Conservation (phyloP, 2,797 vertebrate species). For the Esox masquinongy region DNA sequence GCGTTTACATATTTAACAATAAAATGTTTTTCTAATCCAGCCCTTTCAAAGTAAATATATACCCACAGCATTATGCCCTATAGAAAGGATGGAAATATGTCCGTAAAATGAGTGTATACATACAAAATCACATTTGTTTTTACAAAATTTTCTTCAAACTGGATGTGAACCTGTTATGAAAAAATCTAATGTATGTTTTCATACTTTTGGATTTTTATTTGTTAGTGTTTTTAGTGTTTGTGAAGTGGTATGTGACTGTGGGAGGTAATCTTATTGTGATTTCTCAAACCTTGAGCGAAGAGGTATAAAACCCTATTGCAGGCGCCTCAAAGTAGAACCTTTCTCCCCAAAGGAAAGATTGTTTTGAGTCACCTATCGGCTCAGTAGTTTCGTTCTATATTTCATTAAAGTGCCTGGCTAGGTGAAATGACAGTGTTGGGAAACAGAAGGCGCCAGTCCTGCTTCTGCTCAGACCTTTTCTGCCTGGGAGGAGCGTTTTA, state of each 20-base stretch:
- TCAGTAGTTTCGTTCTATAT: not conserved
- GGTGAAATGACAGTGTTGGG: not conserved
- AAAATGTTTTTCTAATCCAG: not conserved
- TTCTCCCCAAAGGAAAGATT: not conserved
- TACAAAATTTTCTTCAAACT: not conserved
- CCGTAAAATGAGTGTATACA: too few species aligned
- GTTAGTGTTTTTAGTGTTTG: not conserved
- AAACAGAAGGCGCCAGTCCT: not conserved
- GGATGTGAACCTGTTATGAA: not conserved
- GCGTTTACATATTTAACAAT: not conserved
- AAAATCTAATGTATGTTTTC: not conserved
- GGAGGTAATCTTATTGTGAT: not conserved
- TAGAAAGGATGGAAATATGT: too few species aligned
- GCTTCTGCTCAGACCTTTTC: not conserved
- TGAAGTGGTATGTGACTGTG: not conserved
- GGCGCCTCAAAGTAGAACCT: not conserved
- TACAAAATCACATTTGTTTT: not conserved
- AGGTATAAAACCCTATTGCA: not conserved
- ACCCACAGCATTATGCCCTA: too few species aligned
- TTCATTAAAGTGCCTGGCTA: not conserved
- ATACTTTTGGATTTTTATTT: not conserved
- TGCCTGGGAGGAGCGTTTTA: slow-evolving; percentile 17
- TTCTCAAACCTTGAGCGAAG: not conserved
- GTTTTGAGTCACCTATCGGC: not conserved
- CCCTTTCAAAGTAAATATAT: not conserved